phyloP scores from a whole-genome alignment of 2,113 vertebrate genomes.

The Taurulus bubalis region DNA sequence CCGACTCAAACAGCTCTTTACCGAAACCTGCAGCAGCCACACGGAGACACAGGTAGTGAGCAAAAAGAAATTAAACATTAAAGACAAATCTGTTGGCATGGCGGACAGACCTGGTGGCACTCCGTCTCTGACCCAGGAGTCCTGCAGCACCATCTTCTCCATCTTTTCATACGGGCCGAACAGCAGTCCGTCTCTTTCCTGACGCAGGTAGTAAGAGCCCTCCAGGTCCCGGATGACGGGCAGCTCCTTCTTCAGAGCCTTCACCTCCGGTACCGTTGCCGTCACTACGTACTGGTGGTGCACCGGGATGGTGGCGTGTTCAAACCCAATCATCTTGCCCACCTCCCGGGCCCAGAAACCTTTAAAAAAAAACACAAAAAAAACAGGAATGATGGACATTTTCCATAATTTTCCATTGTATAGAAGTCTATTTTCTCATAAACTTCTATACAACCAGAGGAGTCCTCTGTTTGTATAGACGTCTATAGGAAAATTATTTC shows the following conservation, averaged over 20 bases:
- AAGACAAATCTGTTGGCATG: not conserved
- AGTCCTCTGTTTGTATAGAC: no score
- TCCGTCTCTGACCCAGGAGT: conserved; percentile 91
- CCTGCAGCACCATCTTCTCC: conserved; percentile 95
- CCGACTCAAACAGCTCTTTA: conserved; percentile 97
- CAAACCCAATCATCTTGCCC: conserved; percentile 91
- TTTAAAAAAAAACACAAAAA: conserved; percentile 58
- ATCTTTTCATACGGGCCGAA: conserved; percentile 95
- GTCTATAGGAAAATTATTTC: no score
- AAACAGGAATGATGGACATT: not conserved
- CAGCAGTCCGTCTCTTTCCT: conserved; percentile 94
- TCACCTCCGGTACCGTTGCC: conserved; percentile 93
- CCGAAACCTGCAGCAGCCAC: conserved; percentile 88
- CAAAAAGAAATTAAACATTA: not conserved
- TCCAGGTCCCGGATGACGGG: conserved; percentile 95
- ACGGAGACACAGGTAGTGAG: not conserved
- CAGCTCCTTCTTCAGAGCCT: conserved; percentile 91
- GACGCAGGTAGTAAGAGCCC: conserved; percentile 93
- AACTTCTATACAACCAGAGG: no score
- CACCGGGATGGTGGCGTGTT: conserved; percentile 94
- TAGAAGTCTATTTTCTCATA: no score
- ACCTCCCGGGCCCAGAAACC: conserved; percentile 97
- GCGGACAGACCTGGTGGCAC: conserved; percentile 88
- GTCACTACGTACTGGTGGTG: conserved; percentile 98
- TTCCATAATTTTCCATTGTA: no score